Percentiles rank a stretch among this genome's conserved stretches.
These are phyloP conservation scores for Peromyscus aztecus DNA, from an alignment of 2,797 vertebrate genomes.

Conservation along the genomic window DNA sequence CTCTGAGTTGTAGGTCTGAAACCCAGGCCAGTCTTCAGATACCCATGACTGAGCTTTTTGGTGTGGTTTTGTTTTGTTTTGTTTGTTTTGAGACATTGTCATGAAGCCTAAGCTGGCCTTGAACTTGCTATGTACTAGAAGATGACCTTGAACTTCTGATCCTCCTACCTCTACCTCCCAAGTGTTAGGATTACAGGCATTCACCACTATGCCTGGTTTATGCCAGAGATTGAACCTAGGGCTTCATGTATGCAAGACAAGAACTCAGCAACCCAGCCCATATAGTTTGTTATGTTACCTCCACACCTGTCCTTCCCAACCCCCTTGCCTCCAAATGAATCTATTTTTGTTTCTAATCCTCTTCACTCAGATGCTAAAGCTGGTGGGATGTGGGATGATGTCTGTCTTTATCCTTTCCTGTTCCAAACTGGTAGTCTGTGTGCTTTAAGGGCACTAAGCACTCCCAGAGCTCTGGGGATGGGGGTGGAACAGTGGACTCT, in stretches of 20 bases:
- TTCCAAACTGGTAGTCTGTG: neutral
- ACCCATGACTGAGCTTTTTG: neutral
- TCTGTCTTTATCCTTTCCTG: neutral
- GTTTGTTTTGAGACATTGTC: neutral
- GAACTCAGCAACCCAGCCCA: neutral
- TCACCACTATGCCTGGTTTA: neutral
- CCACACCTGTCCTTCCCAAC: no score
- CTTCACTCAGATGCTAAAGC: neutral
- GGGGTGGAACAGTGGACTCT: neutral
- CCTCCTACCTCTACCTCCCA: neutral
- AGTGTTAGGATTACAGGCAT: neutral
- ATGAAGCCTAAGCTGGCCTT: neutral
- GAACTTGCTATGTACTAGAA: neutral
- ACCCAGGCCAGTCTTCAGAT: neutral
- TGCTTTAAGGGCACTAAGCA: no score
- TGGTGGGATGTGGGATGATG: rapidly evolving
- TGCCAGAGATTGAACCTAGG: neutral
- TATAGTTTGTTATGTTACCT: neutral
- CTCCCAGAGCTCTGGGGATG: no score
- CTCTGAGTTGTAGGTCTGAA: neutral
- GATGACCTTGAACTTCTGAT: neutral
- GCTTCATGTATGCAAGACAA: neutral
- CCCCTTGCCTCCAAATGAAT: neutral
- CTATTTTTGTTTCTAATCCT: neutral
- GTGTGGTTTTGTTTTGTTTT: no score